Percentiles rank a stretch among this genome's conserved stretches.
Conservation (phyloP, 2,113 vertebrate genomes). For the Conger conger region DNA sequence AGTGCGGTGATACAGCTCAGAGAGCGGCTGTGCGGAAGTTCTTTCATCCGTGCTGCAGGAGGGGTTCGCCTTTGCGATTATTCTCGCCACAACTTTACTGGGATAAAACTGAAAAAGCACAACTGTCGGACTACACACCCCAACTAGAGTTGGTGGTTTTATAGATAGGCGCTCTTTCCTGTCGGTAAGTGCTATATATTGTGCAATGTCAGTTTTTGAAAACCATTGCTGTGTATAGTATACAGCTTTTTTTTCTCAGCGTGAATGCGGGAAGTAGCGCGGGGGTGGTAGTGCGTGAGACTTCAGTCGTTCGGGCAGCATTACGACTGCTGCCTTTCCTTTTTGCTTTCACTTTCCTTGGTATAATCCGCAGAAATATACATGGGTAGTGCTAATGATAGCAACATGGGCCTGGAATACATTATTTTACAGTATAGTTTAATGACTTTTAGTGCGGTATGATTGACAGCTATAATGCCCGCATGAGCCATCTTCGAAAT, state of each 20-base stretch:
- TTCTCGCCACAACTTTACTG: slow-evolving; percentile 49
- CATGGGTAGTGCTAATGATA: background rate
- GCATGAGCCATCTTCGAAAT: slow-evolving; percentile 46
- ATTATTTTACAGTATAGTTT: slow-evolving; percentile 34
- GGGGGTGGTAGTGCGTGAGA: slow-evolving; percentile 67
- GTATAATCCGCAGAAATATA: background rate
- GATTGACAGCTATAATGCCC: slow-evolving; percentile 56
- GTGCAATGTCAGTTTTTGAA: slow-evolving; percentile 25
- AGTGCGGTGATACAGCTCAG: slow-evolving; percentile 54
- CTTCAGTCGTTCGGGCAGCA: slow-evolving; percentile 23
- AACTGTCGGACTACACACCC: slow-evolving; percentile 34
- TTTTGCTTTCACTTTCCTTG: slow-evolving; percentile 24
- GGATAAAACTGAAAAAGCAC: slow-evolving; percentile 34
- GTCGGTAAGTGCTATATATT: slow-evolving; percentile 45
- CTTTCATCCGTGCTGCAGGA: slow-evolving; percentile 60
- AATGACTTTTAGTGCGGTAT: slow-evolving; percentile 50
- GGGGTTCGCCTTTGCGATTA: slow-evolving; percentile 50
- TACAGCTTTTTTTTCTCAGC: slow-evolving; percentile 48
- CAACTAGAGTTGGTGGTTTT: slow-evolving; percentile 28
- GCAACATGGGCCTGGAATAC: background rate
- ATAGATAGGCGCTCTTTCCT: slow-evolving; percentile 26
- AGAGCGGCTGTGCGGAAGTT: slow-evolving; percentile 71
- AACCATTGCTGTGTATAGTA: slow-evolving; percentile 46
- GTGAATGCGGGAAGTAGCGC: slow-evolving; percentile 61
- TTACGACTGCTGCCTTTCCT: background rate